Evolutionary conservation across 2,888 invertebrate genomes (phyloP).

Genomic region (Eudemis profundana): DNA sequence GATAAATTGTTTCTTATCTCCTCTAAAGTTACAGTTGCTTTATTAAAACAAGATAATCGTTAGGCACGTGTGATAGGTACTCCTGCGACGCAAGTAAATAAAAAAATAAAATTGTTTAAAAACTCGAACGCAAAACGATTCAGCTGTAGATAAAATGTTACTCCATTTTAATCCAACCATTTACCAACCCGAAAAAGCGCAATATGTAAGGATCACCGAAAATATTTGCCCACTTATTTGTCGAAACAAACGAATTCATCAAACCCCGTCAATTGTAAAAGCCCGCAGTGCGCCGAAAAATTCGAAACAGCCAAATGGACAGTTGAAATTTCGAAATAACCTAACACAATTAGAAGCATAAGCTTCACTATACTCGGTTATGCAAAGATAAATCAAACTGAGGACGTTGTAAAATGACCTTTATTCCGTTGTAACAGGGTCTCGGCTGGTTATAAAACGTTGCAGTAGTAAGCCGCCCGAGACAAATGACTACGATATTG

Average conservation of each 20-base stretch:
- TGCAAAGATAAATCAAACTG: conserved; percentile 55
- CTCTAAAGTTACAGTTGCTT: too few species aligned
- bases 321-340: conserved; percentile 33
- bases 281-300: conserved; percentile 45
- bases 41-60: too few species aligned
- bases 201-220: conserved; percentile 17
- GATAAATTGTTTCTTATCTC: too few species aligned
- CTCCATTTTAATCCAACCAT: conserved; percentile 5
- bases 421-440: conserved; percentile 19
- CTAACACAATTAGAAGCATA: conserved; percentile 68
- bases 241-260: conserved; percentile 33
- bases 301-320: conserved; percentile 35
- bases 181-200: not conserved
- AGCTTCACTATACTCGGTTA: conserved; percentile 67
- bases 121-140: too few species aligned
- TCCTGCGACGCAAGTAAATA: too few species aligned
- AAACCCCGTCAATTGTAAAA: conserved; percentile 36
- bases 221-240: conserved; percentile 16
- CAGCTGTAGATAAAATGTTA: not conserved
- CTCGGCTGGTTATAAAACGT: conserved; percentile 43
- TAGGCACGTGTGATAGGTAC: too few species aligned
- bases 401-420: not conserved
- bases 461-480: conserved; percentile 61
- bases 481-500: conserved; percentile 76
- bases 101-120: not conserved